Conservation (phyloP, 2,888 invertebrate species). For the Troides oblongomaculatus region DNA sequence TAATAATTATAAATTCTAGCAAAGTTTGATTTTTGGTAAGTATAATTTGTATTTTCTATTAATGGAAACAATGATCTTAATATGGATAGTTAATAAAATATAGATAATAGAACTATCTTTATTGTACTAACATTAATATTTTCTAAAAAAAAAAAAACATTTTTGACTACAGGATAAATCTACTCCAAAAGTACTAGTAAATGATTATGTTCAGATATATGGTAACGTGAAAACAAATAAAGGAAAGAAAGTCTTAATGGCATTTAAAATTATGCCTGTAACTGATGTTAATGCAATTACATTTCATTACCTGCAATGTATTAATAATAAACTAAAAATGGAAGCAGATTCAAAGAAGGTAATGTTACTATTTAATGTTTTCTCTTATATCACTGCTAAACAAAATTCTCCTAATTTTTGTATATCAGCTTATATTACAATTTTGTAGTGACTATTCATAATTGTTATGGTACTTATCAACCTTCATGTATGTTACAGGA, state of each 20-base stretch:
- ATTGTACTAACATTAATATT: too few species aligned
- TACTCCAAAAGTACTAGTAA: constrained; percentile 70
- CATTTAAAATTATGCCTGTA: constrained; percentile 71
- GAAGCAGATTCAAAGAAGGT: constrained; percentile 75
- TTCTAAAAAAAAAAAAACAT: too few species aligned
- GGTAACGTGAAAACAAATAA: constrained; percentile 75
- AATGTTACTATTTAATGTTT: constrained; percentile 24
- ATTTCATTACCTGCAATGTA: constrained; percentile 75
- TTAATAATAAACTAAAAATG: constrained; percentile 74
- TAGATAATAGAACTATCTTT: too few species aligned
- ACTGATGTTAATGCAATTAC: constrained; percentile 74
- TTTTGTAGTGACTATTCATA: too few species aligned
- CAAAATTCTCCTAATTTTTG: too few species aligned
- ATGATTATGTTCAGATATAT: constrained; percentile 73
- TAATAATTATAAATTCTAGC: too few species aligned
- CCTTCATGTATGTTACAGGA: constrained; percentile 45
- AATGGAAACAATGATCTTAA: too few species aligned
- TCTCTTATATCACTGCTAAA: not conserved
- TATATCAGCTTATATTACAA: too few species aligned
- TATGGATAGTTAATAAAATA: too few species aligned
- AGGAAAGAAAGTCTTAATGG: constrained; percentile 73
- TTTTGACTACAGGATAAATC: constrained; percentile 61
- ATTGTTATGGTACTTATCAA: too few species aligned
- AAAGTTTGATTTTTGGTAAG: too few species aligned
- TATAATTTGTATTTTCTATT: too few species aligned